Percentiles rank a stretch among this genome's conserved stretches.
These are phyloP conservation scores for Oscheius sp. DNA, from an alignment of 2,888 invertebrate genomes.

Conservation along the genomic window DNA sequence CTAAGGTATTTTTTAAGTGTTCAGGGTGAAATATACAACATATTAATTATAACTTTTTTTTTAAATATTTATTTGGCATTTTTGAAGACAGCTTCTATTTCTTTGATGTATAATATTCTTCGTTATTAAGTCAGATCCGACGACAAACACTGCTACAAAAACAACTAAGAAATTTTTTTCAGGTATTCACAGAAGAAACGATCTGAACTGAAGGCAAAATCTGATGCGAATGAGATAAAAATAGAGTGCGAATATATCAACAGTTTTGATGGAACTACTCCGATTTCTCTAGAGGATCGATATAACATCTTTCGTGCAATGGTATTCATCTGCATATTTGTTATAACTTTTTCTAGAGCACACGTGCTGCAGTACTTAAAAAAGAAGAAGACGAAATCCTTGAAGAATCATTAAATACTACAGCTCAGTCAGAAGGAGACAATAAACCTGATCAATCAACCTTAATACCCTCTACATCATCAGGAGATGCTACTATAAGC, in stretches of 20 bases:
- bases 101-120: too few species aligned
- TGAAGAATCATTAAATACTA: neutral
- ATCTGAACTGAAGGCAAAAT: neutral
- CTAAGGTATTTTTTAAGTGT: slow-evolving; percentile 31
- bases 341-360: neutral
- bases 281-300: slow-evolving; percentile 3
- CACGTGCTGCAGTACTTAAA: slow-evolving; percentile 21
- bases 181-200: slow-evolving; percentile 21
- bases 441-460: neutral
- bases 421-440: too few species aligned
- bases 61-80: neutral
- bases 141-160: too few species aligned
- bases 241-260: neutral
- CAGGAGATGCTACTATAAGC: neutral
- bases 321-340: neutral
- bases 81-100: too few species aligned
- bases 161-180: neutral
- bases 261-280: neutral
- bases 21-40: neutral
- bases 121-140: too few species aligned
- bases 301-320: slow-evolving; percentile 20
- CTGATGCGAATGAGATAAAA: neutral
- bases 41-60: neutral
- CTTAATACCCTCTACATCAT: neutral
- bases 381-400: neutral